A percentile compares a stretch with the other conserved stretches of the same genome.
Evolutionary conservation across 2,113 vertebrate species (phyloP).

Genomic region (Bungarus multicinctus): DNA sequence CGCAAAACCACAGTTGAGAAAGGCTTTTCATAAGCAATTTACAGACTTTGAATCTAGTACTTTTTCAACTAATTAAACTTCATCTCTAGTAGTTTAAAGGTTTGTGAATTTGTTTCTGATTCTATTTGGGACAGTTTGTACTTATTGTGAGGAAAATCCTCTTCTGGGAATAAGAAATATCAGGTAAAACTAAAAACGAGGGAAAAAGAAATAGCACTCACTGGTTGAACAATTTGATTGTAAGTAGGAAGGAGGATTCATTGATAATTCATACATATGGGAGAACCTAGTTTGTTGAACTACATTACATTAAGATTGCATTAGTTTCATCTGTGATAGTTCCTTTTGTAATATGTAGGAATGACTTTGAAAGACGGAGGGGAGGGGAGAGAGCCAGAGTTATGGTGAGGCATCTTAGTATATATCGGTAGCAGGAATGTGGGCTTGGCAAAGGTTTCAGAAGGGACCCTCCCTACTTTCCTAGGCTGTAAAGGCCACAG

Average conservation of each 20-base stretch:
- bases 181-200: background rate
- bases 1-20: background rate
- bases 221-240: background rate
- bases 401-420: background rate
- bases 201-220: background rate
- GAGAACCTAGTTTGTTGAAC: background rate
- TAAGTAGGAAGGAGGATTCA: background rate
- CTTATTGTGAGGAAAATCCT: background rate
- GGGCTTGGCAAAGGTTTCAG: background rate
- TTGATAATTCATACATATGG: background rate
- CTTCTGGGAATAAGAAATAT: background rate
- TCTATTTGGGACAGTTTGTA: background rate
- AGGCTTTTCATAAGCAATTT: background rate
- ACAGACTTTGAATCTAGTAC: background rate
- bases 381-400: background rate
- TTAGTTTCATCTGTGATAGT: background rate
- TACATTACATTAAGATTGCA: background rate
- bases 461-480: background rate
- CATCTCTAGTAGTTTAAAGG: background rate
- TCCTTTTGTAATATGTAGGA: background rate
- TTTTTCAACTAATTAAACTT: background rate
- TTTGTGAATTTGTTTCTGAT: background rate
- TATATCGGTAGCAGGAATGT: background rate
- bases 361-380: background rate
- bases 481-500: background rate